Base-by-base conservation (phyloP, 1,140 invertebrate species). In the Paralvinella palmiformis region DNA sequence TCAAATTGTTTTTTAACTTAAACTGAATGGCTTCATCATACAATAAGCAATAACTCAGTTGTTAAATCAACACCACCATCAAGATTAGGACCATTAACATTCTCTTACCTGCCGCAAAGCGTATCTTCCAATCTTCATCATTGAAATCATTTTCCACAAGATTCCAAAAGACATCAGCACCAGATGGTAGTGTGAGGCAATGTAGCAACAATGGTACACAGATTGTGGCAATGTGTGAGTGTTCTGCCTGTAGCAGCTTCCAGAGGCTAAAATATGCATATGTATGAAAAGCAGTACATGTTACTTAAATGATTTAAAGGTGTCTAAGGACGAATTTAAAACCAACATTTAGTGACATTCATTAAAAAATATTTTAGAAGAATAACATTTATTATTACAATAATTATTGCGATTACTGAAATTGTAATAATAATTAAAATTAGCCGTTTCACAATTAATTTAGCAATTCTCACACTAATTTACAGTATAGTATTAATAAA, bases 121-220 rank as follows among this genome's bases (percentile, higher is more conserved):
- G 85, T 36, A 88, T 84, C 68, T 88, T 87, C 90, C 95, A 96
- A 77, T 96, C 91, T 50, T 77, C 72, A 15, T 85, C 82, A 71
- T 87, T 88, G 82, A 98, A 99, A 75, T 94, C 91, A 71, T 92
- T 88, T 75, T 98, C 91, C 55, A 98, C 87, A 17, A 96, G 84
- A 68, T 89, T 87, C 91, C 95, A 98, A 75, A 99, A 93, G 17
- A 96, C 89, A 75, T 98, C 94, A 0, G 89, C 88, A 6, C 96
- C 96, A 66, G 88, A 88, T 0, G 92, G 89, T 52, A 99, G 83
- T 0, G 94, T 95, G 35, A 98, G 88, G 74, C 92, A 96, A 81
- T 99, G 95, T 41, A 98, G 82, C 59, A 99, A 80, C 37, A 99
- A 83, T 0, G 94, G 93, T 15, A 95, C 94, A 44, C 86, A 86